phyloP scores from a whole-genome alignment of 2,888 invertebrate species.

The Cerastis rubricosa region DNA sequence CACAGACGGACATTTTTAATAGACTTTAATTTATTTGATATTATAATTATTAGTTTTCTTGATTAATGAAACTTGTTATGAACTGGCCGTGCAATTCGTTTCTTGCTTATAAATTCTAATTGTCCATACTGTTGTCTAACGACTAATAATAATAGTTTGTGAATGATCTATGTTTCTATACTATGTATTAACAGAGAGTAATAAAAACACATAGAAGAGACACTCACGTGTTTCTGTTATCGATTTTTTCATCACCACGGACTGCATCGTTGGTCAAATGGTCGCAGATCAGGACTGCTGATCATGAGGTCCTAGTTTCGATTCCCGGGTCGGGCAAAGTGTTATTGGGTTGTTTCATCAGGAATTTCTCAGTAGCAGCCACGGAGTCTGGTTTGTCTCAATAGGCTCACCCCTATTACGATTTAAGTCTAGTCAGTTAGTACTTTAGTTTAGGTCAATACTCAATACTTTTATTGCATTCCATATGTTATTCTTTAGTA shows the following conservation, averaged over 20 bases:
- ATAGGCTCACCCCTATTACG: neutral
- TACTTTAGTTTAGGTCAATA: no score
- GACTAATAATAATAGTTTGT: no score
- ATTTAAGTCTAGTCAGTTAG: no score
- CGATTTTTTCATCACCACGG: neutral
- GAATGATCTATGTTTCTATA: neutral
- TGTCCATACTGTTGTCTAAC: neutral
- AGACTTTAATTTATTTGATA: no score
- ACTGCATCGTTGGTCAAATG: neutral
- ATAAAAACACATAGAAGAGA: neutral
- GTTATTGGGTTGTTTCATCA: neutral
- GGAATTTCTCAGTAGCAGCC: neutral
- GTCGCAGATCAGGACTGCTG: neutral
- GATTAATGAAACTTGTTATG: neutral
- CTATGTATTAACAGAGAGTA: neutral
- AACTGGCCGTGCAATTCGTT: neutral
- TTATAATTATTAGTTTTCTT: neutral
- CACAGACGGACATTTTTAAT: no score
- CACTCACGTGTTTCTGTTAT: neutral
- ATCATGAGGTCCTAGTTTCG: neutral
- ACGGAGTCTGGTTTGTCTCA: neutral
- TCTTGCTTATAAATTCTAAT: conserved; percentile 7
- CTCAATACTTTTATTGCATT: no score
- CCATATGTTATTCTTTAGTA: no score
- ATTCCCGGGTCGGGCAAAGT: neutral